Evolutionary conservation across 1,140 invertebrate species (phyloP).

Genomic region (Drosophila lacertosa): DNA sequence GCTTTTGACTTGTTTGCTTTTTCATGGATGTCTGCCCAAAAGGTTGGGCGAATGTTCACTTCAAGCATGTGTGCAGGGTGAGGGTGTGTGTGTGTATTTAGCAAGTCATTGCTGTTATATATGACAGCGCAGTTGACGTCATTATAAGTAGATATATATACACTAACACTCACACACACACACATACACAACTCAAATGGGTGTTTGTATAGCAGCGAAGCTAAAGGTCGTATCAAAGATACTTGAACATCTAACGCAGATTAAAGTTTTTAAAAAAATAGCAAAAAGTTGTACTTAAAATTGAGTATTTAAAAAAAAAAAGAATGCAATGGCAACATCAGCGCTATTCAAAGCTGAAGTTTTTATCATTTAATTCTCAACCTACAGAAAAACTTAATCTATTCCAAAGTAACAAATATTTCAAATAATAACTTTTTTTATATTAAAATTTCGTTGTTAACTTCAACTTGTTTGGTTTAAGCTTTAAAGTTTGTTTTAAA

Average conservation of each 20-base stretch:
- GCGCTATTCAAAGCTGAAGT: no score
- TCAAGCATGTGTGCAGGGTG: conserved; percentile 1
- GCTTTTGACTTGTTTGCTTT: conserved; percentile 55
- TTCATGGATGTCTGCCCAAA: conserved; percentile 29
- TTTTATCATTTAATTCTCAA: no score
- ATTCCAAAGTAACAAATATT: no score
- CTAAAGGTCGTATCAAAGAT: background rate
- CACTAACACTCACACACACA: no score
- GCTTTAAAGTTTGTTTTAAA: no score
- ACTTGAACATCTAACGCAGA: conserved; percentile 1
- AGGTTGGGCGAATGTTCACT: conserved; percentile 37
- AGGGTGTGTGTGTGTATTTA: background rate
- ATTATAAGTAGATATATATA: conserved; percentile 56
- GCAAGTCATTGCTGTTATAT: conserved; percentile 56
- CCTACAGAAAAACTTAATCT: no score
- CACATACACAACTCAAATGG: conserved; percentile 15
- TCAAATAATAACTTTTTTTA: no score
- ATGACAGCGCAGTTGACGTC: conserved; percentile 53
- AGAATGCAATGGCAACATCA: no score
- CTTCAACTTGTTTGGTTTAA: no score
- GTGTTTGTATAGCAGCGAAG: conserved; percentile 34
- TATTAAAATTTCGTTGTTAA: no score
- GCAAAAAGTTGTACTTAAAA: background rate
- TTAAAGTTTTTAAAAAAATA: conserved; percentile 3
- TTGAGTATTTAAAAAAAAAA: background rate